Conservation (phyloP, 2,113 vertebrate genomes). For the Grallaria varia region DNA sequence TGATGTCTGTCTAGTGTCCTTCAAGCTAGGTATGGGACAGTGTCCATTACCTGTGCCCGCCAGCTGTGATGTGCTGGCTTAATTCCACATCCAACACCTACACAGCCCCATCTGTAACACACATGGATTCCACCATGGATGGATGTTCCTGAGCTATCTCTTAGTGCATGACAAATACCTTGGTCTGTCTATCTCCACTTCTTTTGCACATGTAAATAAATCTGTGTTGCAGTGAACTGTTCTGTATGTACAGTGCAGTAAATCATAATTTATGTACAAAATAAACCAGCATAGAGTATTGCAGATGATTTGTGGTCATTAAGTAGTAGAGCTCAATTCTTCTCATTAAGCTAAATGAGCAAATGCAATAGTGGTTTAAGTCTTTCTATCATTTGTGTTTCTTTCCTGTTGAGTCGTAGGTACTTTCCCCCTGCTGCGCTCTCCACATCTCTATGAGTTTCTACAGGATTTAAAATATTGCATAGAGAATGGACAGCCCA, state of each 20-base stretch:
- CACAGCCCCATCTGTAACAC: neutral
- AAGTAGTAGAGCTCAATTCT: neutral
- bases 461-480: neutral
- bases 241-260: neutral
- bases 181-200: neutral
- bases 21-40: neutral
- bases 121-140: rapidly evolving
- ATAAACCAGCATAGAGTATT: neutral
- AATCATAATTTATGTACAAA: neutral
- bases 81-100: neutral
- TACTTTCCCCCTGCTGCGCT: neutral
- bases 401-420: neutral
- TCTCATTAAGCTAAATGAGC: neutral
- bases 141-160: neutral
- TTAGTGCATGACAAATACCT: rapidly evolving
- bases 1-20: neutral
- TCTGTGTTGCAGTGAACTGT: neutral
- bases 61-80: neutral
- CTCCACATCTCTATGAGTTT: neutral
- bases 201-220: neutral
- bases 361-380: neutral
- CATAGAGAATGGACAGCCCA: neutral
- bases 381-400: neutral
- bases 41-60: neutral
- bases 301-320: neutral